Conservation (phyloP, 2,888 invertebrate genomes). For the Ashinkailepas kermadecensis region DNA sequence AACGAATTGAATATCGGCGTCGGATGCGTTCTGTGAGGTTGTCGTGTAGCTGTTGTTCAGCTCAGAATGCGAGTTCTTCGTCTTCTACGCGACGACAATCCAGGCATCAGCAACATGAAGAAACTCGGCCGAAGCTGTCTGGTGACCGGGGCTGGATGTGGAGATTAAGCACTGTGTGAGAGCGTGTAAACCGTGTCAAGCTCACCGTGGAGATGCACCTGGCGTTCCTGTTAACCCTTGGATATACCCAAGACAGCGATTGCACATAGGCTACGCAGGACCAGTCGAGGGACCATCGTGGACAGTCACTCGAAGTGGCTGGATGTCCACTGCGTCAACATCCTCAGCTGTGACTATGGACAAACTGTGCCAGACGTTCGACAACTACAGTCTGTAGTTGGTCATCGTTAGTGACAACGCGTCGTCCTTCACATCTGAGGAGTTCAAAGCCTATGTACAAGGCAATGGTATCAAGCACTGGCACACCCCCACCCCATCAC, state of each 20-base stretch:
- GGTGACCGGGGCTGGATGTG: no score
- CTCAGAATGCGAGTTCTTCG: not conserved
- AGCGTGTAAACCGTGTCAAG: slow-evolving; percentile 15
- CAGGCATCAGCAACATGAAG: not conserved
- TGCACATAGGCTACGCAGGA: slow-evolving; percentile 15
- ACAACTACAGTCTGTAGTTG: slow-evolving; percentile 5
- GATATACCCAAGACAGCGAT: slow-evolving; percentile 9
- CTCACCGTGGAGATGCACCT: not conserved
- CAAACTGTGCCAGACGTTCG: not conserved
- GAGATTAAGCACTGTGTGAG: not conserved
- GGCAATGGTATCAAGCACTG: not conserved
- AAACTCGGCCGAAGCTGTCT: not conserved
- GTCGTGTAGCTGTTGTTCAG: no score
- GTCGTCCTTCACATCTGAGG: not conserved
- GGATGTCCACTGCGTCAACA: not conserved
- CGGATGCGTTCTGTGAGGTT: no score
- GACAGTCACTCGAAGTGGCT: slow-evolving; percentile 24
- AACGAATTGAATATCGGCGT: not conserved
- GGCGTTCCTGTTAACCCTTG: not conserved
- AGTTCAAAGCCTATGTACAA: not conserved
- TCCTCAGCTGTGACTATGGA: not conserved
- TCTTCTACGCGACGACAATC: no score
- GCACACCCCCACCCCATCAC: not conserved
- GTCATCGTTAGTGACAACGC: not conserved
- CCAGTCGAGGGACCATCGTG: not conserved